These are phyloP conservation scores for Cecropterus lyciades DNA, from an alignment of 1,140 invertebrate species.

Conservation along the genomic window DNA sequence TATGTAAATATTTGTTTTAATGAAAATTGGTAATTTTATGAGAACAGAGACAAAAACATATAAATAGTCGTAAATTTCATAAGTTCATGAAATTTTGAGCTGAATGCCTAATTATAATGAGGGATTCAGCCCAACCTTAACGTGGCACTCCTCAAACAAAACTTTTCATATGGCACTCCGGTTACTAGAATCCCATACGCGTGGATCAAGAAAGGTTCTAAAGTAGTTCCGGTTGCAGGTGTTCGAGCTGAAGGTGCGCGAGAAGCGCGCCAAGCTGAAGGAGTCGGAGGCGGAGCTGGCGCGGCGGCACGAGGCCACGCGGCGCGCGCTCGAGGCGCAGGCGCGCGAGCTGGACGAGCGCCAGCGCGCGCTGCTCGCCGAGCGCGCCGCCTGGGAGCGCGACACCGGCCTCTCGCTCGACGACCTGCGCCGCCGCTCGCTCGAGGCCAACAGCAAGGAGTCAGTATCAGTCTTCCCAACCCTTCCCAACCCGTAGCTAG, in stretches of 20 bases:
- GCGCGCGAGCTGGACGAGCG: constrained; percentile 96
- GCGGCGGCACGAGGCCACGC: constrained; percentile 86
- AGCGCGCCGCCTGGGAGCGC: constrained; percentile 95
- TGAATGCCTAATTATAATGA: too few species aligned
- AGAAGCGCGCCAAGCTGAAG: constrained; percentile 96
- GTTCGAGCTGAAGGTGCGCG: constrained; percentile 93
- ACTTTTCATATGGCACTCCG: too few species aligned
- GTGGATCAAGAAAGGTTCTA: too few species aligned
- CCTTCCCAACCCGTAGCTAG: too few species aligned
- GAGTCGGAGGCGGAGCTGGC: constrained; percentile 94
- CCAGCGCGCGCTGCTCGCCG: constrained; percentile 92
- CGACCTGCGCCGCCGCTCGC: constrained; percentile 91
- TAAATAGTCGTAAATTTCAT: too few species aligned
- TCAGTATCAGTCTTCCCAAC: constrained; percentile 56
- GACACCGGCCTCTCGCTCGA: constrained; percentile 94
- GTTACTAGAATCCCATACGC: too few species aligned
- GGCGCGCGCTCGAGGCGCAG: constrained; percentile 92
- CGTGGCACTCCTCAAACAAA: too few species aligned
- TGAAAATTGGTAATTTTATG: too few species aligned
- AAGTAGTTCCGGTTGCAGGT: constrained; percentile 65
- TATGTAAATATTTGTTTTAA: too few species aligned
- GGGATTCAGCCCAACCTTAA: too few species aligned
- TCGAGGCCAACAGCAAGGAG: constrained; percentile 95
- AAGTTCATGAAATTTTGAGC: too few species aligned
- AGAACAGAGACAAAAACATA: too few species aligned